Base-by-base conservation (phyloP, 2,888 invertebrate species). In the Atrina japonica region DNA sequence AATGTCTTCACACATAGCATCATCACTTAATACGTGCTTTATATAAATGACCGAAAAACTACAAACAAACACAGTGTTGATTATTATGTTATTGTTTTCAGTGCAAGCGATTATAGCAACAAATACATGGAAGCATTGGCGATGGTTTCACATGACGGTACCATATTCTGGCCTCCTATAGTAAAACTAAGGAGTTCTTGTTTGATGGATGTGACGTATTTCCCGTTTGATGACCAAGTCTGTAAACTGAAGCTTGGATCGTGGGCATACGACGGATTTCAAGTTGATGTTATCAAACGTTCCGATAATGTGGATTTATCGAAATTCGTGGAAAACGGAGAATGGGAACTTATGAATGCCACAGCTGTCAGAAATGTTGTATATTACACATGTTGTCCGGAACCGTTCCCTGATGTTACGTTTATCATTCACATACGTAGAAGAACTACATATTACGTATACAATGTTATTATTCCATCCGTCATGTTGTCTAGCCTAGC, bases 61-160 rank as follows among this genome's bases (percentile, higher is more conserved):
- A n/a, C n/a, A n/a, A n/a, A n/a, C n/a, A n/a, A n/a, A n/a, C n/a
- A n/a, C n/a, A n/a, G n/a, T n/a, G n/a, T n/a, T n/a, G n/a, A n/a
- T n/a, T n/a, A n/a, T n/a, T n/a, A n/a, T n/a, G n/a, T n/a, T n/a
- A n/a, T n/a, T n/a, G n/a, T n/a, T 70, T 66, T 6, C 70, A 83
- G 83, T 50, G 82, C 81, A 21, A 80, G 80, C n/a, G 82, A 83
- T 70, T 82, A 83, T 66, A 83, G 78, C 0, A 88, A 90, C 7
- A 92, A 92, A n/a, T 93, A 92, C 85, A 92, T 92, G 92, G 90
- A 91, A 69, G 91, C 91, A 7, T 87, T 92, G 53, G 92, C 92
- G 2, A 92, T 93, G 92, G 91, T 92, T 5, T 83, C 87, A 21
- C 82, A 72, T 50, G 69, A 73, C 16, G 83, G 83, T 29, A 76